These are phyloP conservation scores for Cygnus atratus DNA, from an alignment of 2,113 vertebrate species.

Conservation along the genomic window DNA sequence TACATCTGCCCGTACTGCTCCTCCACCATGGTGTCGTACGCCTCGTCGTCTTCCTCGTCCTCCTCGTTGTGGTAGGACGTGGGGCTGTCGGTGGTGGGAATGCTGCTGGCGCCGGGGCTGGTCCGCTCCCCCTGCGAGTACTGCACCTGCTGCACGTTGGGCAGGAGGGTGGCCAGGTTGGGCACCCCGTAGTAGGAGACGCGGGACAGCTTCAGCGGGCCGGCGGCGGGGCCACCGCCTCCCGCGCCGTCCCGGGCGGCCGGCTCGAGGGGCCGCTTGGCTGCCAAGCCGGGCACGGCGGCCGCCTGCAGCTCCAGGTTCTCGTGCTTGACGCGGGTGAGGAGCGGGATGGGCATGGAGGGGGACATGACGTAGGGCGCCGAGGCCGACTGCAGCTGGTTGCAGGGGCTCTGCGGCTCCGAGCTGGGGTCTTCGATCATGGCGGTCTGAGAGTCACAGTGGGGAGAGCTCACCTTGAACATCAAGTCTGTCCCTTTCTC, in stretches of 20 bases:
- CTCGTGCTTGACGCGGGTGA: constrained; percentile 90
- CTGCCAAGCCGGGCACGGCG: constrained; percentile 57
- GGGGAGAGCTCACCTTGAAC: constrained; percentile 98
- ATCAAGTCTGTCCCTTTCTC: constrained; percentile 96
- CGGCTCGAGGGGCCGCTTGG: constrained; percentile 72
- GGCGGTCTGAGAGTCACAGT: constrained; percentile 97
- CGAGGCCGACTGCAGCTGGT: constrained; percentile 78
- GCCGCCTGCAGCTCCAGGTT: constrained; percentile 80
- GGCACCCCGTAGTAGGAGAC: constrained; percentile 84
- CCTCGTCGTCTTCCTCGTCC: constrained; percentile 94
- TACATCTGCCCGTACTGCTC: constrained; percentile 92
- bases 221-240: not conserved
- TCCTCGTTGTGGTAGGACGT: constrained; percentile 98
- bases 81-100: constrained; percentile 96
- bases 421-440: constrained; percentile 92
- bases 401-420: constrained; percentile 93
- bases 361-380: constrained; percentile 85
- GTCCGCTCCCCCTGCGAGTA: constrained; percentile 82
- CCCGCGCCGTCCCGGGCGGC: constrained; percentile 67
- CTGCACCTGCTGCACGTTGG: constrained; percentile 76
- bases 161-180: constrained; percentile 78
- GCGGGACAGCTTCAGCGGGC: constrained; percentile 81
- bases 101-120: constrained; percentile 92
- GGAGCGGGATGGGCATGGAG: constrained; percentile 82
- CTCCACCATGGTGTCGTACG: constrained; percentile 91